Evolutionary conservation across 2,888 invertebrate genomes (phyloP).

Genomic region (Schizaphis graminum): DNA sequence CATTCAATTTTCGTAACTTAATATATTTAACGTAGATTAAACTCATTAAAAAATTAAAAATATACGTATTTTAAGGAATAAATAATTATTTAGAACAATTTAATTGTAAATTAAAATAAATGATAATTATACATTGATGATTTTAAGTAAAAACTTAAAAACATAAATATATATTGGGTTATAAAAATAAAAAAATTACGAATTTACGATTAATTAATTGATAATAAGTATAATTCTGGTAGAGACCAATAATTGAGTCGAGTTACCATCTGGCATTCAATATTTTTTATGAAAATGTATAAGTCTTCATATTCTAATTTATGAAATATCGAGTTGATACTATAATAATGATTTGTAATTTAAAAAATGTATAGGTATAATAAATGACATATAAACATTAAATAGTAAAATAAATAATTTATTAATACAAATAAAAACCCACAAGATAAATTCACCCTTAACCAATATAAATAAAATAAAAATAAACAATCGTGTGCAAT

Average conservation of each 20-base stretch:
- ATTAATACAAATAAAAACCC: background rate
- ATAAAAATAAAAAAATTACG: background rate
- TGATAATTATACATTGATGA: background rate
- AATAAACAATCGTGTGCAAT: background rate
- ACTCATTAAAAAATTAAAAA: background rate
- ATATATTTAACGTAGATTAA: background rate
- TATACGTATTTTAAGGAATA: background rate
- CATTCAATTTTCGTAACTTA: background rate
- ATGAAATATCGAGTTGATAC: background rate
- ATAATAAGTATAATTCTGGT: no score
- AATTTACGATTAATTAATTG: background rate
- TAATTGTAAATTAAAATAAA: background rate
- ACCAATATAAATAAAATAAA: background rate
- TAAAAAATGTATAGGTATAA: background rate
- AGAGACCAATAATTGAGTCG: background rate
- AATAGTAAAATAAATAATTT: background rate
- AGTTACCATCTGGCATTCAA: background rate
- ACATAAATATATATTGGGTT: background rate
- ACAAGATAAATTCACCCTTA: background rate
- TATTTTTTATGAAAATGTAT: background rate
- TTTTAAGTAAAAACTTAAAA: background rate
- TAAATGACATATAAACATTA: background rate
- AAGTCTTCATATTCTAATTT: background rate
- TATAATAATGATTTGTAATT: background rate
- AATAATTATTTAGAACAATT: background rate